Base-by-base conservation (phyloP, 2,797 vertebrate species). In the Sebastes miniatus region DNA sequence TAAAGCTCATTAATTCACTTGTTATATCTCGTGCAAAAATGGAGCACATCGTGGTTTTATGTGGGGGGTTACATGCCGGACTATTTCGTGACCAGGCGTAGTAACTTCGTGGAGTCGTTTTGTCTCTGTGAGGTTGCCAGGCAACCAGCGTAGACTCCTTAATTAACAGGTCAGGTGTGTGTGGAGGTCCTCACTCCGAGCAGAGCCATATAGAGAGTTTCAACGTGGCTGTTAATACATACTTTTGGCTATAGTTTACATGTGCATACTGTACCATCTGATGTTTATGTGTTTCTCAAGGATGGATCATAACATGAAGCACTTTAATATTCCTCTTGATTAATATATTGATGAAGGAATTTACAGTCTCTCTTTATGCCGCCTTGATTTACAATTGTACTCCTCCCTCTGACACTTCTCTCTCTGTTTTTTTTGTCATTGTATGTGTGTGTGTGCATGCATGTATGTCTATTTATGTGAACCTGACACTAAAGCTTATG, bases 271-370 rank as follows among this genome's bases (percentile, higher is more conserved):
- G 39, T n/a, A 27, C 14, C 5, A 18, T 24, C 8, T 18, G 47
- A 27, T 74, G 11, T 61, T 10, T 72, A 8, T 39, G 10, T 39
- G 9, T 68, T 66, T 78, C 13, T 64, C 11, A 2, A 50, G 7
- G 7, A 58, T 47, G n/a, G 14, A 63, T 63, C 58, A 39, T 57
- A 32, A 79, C 2, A 39, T 69, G 7, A 57, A 39, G 22, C 7
- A 59, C 27, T 66, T 83, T 77, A 69, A 83, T 83, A 86, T 87
- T 88, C 58, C 18, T 59, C 52, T 85, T 72, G 58, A 92, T 91
- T 90, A 82, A 77, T 81, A 89, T 87, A 86, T 52, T 87, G 73
- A 90, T 85, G 62, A 80, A 73, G 79, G 59, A 76, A 83, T 47
- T 80, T 72, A 73, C n/a, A 69, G 62, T 66, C 39, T 79, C 43